Evolutionary conservation across 2,888 invertebrate genomes (phyloP).

Genomic region (Crioceris asparagi): DNA sequence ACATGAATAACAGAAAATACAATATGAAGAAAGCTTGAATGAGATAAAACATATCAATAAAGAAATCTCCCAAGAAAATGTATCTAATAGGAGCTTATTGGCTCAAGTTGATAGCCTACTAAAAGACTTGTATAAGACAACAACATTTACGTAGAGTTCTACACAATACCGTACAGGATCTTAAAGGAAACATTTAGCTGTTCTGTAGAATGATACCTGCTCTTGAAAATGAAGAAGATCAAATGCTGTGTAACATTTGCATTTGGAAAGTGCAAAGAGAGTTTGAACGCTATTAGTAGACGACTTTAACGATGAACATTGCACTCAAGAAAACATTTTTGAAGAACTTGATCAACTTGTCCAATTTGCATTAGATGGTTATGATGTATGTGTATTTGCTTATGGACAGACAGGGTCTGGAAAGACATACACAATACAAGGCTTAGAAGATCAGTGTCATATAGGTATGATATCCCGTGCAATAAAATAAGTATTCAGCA

Average conservation of each 20-base stretch:
- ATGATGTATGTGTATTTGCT: slow-evolving; percentile 86
- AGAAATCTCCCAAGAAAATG: too few relatives aligned
- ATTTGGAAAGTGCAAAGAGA: slow-evolving; percentile 41
- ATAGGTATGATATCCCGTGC: slow-evolving; percentile 77
- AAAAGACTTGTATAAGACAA: not conserved
- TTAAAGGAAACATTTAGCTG: slow-evolving; percentile 61
- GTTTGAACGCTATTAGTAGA: slow-evolving; percentile 25
- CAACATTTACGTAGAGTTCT: slow-evolving; percentile 35
- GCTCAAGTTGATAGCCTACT: not conserved
- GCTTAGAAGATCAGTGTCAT: slow-evolving; percentile 30
- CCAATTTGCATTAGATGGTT: slow-evolving; percentile 78
- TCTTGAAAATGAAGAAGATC: slow-evolving; percentile 44
- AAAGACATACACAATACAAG: slow-evolving; percentile 87
- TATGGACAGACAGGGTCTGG: slow-evolving; percentile 89
- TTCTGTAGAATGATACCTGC: slow-evolving; percentile 69
- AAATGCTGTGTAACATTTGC: slow-evolving; percentile 48
- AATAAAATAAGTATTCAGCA: slow-evolving; percentile 66
- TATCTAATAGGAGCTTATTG: too few relatives aligned
- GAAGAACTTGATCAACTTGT: slow-evolving; percentile 75
- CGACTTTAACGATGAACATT: slow-evolving; percentile 51
- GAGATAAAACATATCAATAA: too few relatives aligned
- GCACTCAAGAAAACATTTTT: slow-evolving; percentile 70
- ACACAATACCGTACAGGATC: slow-evolving; percentile 63
- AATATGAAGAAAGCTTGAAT: too few relatives aligned
- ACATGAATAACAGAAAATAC: not conserved